These are phyloP conservation scores for Entomobrya proxima DNA, from an alignment of 2,888 invertebrate species.

Conservation along the genomic window DNA sequence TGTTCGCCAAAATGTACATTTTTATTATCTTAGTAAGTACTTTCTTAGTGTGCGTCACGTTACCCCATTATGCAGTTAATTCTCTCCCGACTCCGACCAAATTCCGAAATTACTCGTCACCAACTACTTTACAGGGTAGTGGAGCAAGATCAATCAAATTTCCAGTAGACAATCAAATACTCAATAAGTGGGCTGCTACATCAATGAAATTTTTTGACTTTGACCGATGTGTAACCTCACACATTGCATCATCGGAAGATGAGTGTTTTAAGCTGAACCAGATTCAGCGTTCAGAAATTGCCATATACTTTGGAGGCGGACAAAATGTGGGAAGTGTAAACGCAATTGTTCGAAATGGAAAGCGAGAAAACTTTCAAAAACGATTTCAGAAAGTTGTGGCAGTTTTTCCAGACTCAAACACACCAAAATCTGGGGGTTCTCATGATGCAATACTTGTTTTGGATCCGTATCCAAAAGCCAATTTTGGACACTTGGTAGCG, in stretches of 20 bases:
- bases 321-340: not conserved
- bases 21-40: not conserved
- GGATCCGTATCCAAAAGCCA: constrained; percentile 79
- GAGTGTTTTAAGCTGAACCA: constrained; percentile 71
- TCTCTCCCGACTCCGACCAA: constrained; percentile 14
- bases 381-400: constrained; percentile 70
- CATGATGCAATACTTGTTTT: constrained; percentile 78
- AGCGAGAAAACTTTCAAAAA: constrained; percentile 35
- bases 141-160: constrained; percentile 9
- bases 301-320: constrained; percentile 69
- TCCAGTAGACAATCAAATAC: constrained; percentile 16
- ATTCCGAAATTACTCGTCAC: constrained; percentile 14
- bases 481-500: constrained; percentile 79
- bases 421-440: constrained; percentile 74
- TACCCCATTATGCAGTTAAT: constrained; percentile 25
- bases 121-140: not conserved
- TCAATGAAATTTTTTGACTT: constrained; percentile 73
- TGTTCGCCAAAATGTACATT: not conserved
- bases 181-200: constrained; percentile 65
- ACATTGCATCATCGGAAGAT: constrained; percentile 69
- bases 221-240: constrained; percentile 64
- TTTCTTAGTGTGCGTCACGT: constrained; percentile 17
- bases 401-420: constrained; percentile 72
- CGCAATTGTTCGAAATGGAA: not conserved
- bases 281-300: constrained; percentile 61